phyloP scores from a whole-genome alignment of 2,888 invertebrate species.

The Ectobius pallidus region DNA sequence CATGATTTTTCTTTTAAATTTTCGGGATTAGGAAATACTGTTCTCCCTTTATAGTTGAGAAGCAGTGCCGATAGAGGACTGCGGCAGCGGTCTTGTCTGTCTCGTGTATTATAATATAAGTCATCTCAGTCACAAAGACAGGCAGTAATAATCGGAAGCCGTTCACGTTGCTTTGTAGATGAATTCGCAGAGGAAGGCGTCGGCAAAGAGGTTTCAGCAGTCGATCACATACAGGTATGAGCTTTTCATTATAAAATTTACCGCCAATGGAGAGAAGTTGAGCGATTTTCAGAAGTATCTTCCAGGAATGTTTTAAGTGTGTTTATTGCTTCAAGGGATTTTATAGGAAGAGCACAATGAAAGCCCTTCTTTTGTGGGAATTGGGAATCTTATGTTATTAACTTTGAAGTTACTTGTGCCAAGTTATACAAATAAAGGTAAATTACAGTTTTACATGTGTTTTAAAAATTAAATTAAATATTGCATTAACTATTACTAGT shows the following conservation, averaged over 20 bases:
- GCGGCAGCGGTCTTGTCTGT: background rate
- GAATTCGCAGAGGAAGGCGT: conserved; percentile 3
- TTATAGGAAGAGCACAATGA: too few species aligned
- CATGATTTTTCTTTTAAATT: conserved; percentile 39
- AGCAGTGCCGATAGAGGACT: background rate
- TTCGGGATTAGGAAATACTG: conserved; percentile 32
- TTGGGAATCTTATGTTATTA: too few species aligned
- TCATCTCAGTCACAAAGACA: conserved; percentile 30
- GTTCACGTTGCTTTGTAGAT: conserved; percentile 19
- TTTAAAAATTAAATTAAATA: too few species aligned
- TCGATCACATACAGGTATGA: conserved; percentile 2
- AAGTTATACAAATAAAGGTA: too few species aligned
- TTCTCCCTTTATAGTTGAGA: conserved; percentile 9
- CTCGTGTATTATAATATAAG: conserved; percentile 27
- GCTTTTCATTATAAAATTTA: too few species aligned
- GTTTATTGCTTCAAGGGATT: background rate
- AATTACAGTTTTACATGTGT: too few species aligned
- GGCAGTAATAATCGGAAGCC: conserved; percentile 28
- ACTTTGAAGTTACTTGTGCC: too few species aligned
- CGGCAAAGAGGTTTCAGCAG: background rate
- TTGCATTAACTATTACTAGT: too few species aligned
- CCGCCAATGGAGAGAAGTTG: too few species aligned
- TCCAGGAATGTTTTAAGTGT: background rate
- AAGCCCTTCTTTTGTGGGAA: too few species aligned
- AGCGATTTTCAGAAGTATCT: background rate